Evolutionary conservation across 1,140 invertebrate genomes (phyloP), one percentile per base, ranked within the genome.

Genomic region (Leptinotarsa undecemlineata): DNA sequence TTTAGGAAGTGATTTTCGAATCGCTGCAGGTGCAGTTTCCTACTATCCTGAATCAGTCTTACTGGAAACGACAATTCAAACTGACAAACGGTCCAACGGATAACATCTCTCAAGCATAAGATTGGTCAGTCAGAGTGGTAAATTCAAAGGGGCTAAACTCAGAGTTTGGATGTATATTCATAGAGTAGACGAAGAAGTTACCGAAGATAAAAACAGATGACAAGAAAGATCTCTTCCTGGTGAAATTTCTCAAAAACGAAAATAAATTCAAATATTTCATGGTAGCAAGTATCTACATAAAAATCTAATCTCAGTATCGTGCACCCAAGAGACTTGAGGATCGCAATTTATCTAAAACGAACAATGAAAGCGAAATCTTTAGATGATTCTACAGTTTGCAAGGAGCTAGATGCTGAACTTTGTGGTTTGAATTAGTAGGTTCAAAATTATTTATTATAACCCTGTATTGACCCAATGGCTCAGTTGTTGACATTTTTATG

Each of bases 311-410:
- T n/a, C n/a, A n/a, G n/a, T n/a, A n/a, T n/a, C n/a, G n/a, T n/a
- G n/a, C n/a, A n/a, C n/a, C n/a, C n/a, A n/a, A n/a, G n/a, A n/a
- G n/a, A n/a, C n/a, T n/a, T n/a, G n/a, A n/a, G 62, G 19, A 19
- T 64, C n/a, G 62, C 62, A 19, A 23, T 64, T 64, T 64, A 64
- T 64, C 62, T 61, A 23, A 64, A 64, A 64, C 20, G 21, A 23
- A 21, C 62, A 64, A 19, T 3, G 15, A 64, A 64, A 64, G 15
- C 62, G 3, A 64, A 23, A 64, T 17, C 3, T 4, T 64, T 64
- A 23, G 20, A 64, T 64, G 62, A 23, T 64, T 23, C 62, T 21
- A 0, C 62, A 17, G 23, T 21, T 64, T 64, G 62, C 11, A 8
- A 26, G 62, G 3, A 63, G 62, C 48, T 51, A 51, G 3, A 15